Base-by-base conservation (phyloP, 1,140 invertebrate genomes). In the Drosophila tani region DNA sequence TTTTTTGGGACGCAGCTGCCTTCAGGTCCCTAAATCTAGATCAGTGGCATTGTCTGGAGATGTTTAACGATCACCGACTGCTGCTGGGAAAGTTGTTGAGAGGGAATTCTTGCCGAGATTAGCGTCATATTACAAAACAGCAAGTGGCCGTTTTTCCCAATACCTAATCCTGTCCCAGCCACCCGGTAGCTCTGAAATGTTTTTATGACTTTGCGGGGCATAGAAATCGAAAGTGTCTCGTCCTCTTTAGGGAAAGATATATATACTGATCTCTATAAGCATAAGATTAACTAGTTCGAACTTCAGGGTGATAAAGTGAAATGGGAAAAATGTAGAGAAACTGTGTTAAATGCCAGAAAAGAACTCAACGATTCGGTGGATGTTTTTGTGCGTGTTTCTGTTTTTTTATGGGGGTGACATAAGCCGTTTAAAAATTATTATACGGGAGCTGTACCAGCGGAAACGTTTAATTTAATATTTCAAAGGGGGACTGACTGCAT, bases 111-210 rank as follows among this genome's bases (percentile, higher is more conserved):
- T 50, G 62, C 80, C 55, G 62, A 83, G 83, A 88, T 87, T 80
- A 88, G 84, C 69, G 80, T 87, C 83, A 80, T 88, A 75, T 87
- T 87, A 88, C 83, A 70, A 70, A 63, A 79, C 79, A 88, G 84
- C 84, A 81, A 88, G 84, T 83, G 83, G 68, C 50, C 75, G 21
- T 24, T 41, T 71, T 15, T 29, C 14, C 8, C 14, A 1, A 41
- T 40, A 7, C 51, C 35, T 55, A 76, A 76, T 76, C 74, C 74
- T 43, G 41, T 47, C n/a, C 46, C 40, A 38, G 21, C 40, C 71
- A 60, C 56, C 66, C 75, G 75, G 75, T 69, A 77, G 75, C 74
- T 38, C 38, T 45, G 46, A 58, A 66, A 49, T 60, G 50, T 78
- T 82, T 86, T 86, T 82, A 82, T 65, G 83, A 82, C 83, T 87